phyloP scores from a whole-genome alignment of 1,140 invertebrate species.

The Drosophila insularis region DNA sequence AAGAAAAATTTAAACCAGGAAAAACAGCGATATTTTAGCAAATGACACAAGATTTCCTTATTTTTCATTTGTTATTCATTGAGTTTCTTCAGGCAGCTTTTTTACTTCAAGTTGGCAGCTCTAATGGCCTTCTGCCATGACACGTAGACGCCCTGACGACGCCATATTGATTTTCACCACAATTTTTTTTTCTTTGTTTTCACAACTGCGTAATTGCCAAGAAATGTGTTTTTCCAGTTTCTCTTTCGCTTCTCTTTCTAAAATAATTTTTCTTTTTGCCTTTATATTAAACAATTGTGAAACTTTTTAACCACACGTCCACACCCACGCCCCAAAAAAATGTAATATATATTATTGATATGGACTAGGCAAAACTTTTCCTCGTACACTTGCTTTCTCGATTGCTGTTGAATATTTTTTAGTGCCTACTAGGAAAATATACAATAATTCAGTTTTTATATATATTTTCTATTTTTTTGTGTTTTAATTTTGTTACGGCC shows the following conservation, averaged over 20 bases:
- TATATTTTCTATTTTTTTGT: slow-evolving; percentile 28
- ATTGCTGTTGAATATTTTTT: slow-evolving; percentile 31
- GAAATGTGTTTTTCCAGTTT: slow-evolving; percentile 29
- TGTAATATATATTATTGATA: slow-evolving; percentile 12
- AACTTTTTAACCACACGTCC: slow-evolving; percentile 34
- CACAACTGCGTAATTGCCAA: slow-evolving; percentile 40
- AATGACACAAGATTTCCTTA: neutral
- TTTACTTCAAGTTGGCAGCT: slow-evolving; percentile 47
- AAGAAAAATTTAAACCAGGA: neutral
- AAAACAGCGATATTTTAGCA: neutral
- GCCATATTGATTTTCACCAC: slow-evolving; percentile 62
- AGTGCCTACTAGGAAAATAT: slow-evolving; percentile 35
- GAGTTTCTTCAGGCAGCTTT: neutral
- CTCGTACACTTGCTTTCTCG: slow-evolving; percentile 29
- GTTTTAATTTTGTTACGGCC: slow-evolving; percentile 14
- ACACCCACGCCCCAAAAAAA: slow-evolving; percentile 45
- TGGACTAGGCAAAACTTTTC: slow-evolving; percentile 21
- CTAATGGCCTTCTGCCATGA: slow-evolving; percentile 14
- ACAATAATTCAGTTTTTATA: slow-evolving; percentile 25
- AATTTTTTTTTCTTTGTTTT: slow-evolving; percentile 34
- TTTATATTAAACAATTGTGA: slow-evolving; percentile 23
- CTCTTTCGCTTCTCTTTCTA: neutral
- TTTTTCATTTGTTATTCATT: neutral
- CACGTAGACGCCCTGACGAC: slow-evolving; percentile 48
- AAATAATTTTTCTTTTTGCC: neutral